phyloP scores from a whole-genome alignment of 2,888 invertebrate species.

The Drosophila algonquin region DNA sequence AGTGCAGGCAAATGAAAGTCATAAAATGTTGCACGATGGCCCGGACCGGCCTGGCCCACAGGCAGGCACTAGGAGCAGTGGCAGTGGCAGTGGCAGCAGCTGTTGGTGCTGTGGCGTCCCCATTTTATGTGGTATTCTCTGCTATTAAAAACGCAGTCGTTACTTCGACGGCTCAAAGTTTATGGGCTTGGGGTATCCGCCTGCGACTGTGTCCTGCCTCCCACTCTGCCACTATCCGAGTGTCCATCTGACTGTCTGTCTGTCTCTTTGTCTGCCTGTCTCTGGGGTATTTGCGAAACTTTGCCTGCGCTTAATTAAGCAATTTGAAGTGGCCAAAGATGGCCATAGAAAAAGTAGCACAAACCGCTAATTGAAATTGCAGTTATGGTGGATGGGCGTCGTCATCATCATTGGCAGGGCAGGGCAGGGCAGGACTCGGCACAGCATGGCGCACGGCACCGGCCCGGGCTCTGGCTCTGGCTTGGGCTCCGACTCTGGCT shows the following conservation, averaged over 20 bases:
- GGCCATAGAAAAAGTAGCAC: conserved; percentile 64
- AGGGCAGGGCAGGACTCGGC: conserved; percentile 3
- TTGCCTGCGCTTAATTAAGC: conserved; percentile 76
- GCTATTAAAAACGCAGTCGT: conserved; percentile 72
- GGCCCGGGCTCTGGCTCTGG: not conserved
- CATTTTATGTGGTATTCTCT: conserved; percentile 38
- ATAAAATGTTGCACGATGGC: conserved; percentile 60
- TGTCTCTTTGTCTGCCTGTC: conserved; percentile 9
- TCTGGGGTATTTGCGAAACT: conserved; percentile 68
- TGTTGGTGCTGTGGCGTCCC: not conserved
- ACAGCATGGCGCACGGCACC: not conserved
- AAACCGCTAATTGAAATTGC: conserved; percentile 77
- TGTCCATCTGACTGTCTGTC: conserved; percentile 10
- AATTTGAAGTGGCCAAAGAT: conserved; percentile 65
- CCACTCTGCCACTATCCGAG: conserved; percentile 13
- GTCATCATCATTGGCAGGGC: conserved; percentile 41
- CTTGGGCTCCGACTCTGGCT: not conserved
- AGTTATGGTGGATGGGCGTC: conserved; percentile 59
- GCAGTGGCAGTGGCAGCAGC: conserved; percentile 3
- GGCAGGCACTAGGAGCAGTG: conserved; percentile 25
- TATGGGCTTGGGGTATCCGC: conserved; percentile 45
- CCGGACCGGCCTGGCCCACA: not conserved
- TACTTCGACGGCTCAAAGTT: conserved; percentile 73
- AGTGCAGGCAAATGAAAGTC: conserved; percentile 66
- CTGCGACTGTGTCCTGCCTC: conserved; percentile 8